Evolutionary conservation across 2,113 vertebrate genomes (phyloP).

Genomic region (Pristiophorus japonicus): DNA sequence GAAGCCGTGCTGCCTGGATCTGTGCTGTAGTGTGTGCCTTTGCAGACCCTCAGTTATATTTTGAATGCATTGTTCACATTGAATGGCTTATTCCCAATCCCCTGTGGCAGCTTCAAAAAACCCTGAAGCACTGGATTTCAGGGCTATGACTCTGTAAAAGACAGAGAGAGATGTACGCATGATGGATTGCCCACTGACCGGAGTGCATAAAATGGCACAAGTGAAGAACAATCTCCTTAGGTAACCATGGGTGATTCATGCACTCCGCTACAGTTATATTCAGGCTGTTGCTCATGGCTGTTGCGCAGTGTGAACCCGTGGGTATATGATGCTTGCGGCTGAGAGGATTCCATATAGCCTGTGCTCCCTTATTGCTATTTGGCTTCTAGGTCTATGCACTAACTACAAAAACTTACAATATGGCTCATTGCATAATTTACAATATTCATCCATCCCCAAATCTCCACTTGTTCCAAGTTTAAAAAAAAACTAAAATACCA

Average conservation of each 20-base stretch:
- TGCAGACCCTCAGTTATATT: neutral
- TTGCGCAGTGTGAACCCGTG: neutral
- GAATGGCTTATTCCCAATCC: neutral
- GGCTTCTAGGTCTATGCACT: neutral
- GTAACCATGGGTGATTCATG: neutral
- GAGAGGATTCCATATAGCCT: neutral
- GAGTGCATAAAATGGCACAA: neutral
- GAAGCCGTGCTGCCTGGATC: neutral
- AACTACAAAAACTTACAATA: neutral
- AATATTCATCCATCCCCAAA: neutral
- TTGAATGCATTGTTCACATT: neutral
- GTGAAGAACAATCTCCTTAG: too few species aligned
- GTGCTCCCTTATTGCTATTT: neutral
- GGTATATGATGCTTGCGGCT: neutral
- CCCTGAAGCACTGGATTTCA: neutral
- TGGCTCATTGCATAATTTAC: neutral
- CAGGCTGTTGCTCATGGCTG: neutral
- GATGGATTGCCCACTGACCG: neutral
- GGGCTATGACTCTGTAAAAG: neutral
- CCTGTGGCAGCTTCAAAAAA: neutral
- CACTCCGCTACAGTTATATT: neutral
- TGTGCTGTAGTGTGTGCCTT: neutral
- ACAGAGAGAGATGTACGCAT: neutral
- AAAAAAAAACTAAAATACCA: too few species aligned
- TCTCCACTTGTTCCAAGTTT: neutral